These are phyloP conservation scores for Loris lydekkerianus DNA, from an alignment of 2,797 vertebrate genomes.

Conservation along the genomic window DNA sequence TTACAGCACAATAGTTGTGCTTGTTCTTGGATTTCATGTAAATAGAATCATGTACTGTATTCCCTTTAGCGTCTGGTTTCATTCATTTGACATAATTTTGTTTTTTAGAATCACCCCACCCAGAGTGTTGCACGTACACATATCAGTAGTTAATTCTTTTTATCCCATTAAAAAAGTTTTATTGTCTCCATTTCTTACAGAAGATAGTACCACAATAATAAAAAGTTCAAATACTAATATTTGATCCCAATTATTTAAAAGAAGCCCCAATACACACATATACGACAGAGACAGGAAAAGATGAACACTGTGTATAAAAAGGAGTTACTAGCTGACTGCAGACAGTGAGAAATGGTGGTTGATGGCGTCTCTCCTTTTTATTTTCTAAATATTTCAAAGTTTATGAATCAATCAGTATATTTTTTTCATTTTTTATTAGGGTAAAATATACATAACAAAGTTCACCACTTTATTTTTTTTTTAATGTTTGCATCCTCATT, in stretches of 20 bases:
- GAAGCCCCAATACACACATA: neutral
- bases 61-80: neutral
- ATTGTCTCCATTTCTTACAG: constrained; percentile 3
- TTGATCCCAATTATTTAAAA: neutral
- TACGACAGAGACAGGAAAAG: neutral
- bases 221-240: neutral
- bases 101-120: neutral
- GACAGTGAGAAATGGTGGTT: constrained; percentile 21
- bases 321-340: neutral
- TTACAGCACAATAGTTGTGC: neutral
- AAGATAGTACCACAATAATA: constrained; percentile 13
- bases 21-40: neutral
- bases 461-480: neutral
- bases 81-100: neutral
- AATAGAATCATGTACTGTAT: neutral
- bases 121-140: neutral
- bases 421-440: neutral
- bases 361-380: neutral
- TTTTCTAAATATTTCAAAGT: neutral
- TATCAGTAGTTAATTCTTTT: neutral
- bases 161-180: neutral
- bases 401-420: neutral
- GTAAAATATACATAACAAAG: neutral
- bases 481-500: constrained; percentile 14
- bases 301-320: neutral